Base-by-base conservation (phyloP, 2,113 vertebrate species). In the Syngnathus typhle region DNA sequence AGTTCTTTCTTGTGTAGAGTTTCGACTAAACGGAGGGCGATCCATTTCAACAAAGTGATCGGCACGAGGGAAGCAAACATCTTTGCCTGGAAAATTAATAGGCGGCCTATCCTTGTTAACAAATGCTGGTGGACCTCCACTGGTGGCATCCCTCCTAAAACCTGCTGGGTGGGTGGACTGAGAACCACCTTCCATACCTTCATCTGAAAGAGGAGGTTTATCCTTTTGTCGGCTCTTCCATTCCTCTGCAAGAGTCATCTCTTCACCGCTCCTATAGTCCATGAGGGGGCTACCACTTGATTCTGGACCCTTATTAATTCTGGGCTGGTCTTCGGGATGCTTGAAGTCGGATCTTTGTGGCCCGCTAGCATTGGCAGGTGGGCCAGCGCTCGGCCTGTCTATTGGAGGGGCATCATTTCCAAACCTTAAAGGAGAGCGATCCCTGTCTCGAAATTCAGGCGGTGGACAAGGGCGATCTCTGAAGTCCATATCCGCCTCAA, bases 401-500 rank as follows among this genome's bases (percentile, higher is more conserved):
- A 65, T 71, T 8, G 83, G 63, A 49, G 79, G 43, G 6, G 64
- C 80, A n/a, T n/a, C 64, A 56, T 86, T 86, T 43, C 85, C 83
- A 78, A 89, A 89, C 65, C 85, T 79, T 71, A 85, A 68, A 16
- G 90, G 88, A 61, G 91, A 90, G 38, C 85, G 78, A 37, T 91
- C 90, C 69, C 90, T 88, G 70, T 64, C 78, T 68, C 77, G 76
- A 56, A 88, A 89, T 75, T 96, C 93, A 82, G 83, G 36, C 1
- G 90, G 70, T 59, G 92, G 88, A 74, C 90, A 91, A 52, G 92
- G 92, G 43, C 92, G 94, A 64, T 93, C 94, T 83, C 94, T 91
- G 83, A 95, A 94, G 85, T 98, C 94, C 87, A 92, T 89, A 83
- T 95, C 89, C 46, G 91, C 91, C 37, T 90, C 84, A 89, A 91